phyloP scores from a whole-genome alignment of 37 sponge, comb jelly and placozoan species.

The Spongilla lacustris region DNA sequence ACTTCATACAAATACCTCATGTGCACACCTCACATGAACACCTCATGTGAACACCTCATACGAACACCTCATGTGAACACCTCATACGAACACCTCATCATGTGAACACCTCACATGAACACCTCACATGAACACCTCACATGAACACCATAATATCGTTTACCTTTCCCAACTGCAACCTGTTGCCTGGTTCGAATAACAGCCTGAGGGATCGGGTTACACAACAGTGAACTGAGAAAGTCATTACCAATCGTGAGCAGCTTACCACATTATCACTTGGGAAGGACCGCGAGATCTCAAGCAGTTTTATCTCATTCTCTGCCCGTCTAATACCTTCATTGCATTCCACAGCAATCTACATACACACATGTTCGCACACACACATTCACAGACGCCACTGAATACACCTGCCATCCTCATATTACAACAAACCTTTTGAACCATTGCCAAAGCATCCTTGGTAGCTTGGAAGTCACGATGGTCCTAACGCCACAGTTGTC shows the following conservation, averaged over 20 bases:
- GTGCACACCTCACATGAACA: too few relatives aligned
- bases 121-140: too few relatives aligned
- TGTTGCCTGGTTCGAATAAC: too few relatives aligned
- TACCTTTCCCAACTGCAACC: too few relatives aligned
- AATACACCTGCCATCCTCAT: too few relatives aligned
- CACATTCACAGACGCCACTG: neutral
- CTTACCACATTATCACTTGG: constrained; percentile 78
- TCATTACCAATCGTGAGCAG: neutral
- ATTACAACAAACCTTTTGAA: constrained; percentile 63
- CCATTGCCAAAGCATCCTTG: constrained; percentile 66
- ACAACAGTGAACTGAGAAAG: neutral
- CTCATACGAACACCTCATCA: too few relatives aligned
- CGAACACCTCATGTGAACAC: too few relatives aligned
- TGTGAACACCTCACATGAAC: too few relatives aligned
- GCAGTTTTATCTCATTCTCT: constrained; percentile 80
- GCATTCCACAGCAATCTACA: constrained; percentile 69
- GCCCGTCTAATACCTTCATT: constrained; percentile 71
- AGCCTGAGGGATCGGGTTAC: too few relatives aligned
- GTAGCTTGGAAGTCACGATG: constrained; percentile 53
- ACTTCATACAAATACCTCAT: too few relatives aligned
- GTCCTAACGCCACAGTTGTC: constrained; percentile 34
- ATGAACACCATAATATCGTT: too few relatives aligned
- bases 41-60: too few relatives aligned
- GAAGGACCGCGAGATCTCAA: constrained; percentile 63
- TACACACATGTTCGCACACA: neutral